Conservation (phyloP, 1,140 invertebrate genomes). For the Frieseomelitta varia region DNA sequence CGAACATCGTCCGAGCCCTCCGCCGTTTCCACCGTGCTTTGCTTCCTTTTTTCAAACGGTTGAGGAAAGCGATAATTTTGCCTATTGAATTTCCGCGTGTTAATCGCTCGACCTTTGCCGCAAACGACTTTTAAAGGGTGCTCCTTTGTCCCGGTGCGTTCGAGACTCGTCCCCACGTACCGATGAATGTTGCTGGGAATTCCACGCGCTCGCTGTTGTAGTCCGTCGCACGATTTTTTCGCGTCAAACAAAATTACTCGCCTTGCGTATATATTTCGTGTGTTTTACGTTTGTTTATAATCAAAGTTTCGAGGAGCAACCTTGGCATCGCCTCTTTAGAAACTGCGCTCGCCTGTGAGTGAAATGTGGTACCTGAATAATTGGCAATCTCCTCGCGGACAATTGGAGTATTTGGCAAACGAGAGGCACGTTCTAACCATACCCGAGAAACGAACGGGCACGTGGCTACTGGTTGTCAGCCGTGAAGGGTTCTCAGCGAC, state of each 20-base stretch:
- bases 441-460: slow-evolving; percentile 64
- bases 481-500: slow-evolving; percentile 56
- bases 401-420: not conserved
- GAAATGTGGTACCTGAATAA: too few species aligned
- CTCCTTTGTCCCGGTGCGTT: not conserved
- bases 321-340: too few species aligned
- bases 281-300: not conserved
- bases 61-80: not conserved
- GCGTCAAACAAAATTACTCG: not conserved
- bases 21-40: not conserved
- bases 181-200: not conserved
- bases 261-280: not conserved
- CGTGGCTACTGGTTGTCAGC: slow-evolving; percentile 68
- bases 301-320: too few species aligned
- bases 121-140: slow-evolving; percentile 73
- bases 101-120: slow-evolving; percentile 28
- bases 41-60: not conserved
- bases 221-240: not conserved
- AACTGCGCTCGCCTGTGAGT: not conserved
- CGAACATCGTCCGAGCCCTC: not conserved
- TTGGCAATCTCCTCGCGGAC: not conserved
- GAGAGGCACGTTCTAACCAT: slow-evolving; percentile 57
- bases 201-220: not conserved
- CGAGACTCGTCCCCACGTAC: not conserved
- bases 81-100: slow-evolving; percentile 37